Evolutionary conservation across 2,888 invertebrate genomes (phyloP).

Genomic region (Acanthosepion pharaonis): DNA sequence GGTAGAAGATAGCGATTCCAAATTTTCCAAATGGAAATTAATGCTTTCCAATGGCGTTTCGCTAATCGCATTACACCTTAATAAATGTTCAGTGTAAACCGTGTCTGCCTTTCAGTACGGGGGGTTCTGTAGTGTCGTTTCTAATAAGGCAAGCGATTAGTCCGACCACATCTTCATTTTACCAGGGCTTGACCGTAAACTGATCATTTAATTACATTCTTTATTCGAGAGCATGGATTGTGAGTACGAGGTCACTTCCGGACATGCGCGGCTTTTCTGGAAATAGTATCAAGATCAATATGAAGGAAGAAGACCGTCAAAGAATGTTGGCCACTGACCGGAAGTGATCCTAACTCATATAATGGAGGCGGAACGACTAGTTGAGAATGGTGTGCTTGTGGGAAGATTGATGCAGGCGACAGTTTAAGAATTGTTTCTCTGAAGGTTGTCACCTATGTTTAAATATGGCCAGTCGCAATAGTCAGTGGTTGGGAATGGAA

Average conservation of each 20-base stretch:
- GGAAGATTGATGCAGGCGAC: too few relatives aligned
- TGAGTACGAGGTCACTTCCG: background rate
- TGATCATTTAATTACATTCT: background rate
- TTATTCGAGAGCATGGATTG: background rate
- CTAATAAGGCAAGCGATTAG: constrained; percentile 23
- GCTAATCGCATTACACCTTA: constrained; percentile 10
- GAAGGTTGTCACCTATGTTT: too few relatives aligned
- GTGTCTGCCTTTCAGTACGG: background rate
- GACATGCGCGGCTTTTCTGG: background rate
- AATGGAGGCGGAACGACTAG: background rate
- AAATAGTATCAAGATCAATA: background rate
- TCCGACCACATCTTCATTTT: background rate
- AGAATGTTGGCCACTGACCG: background rate
- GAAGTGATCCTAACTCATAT: background rate
- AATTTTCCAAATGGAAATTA: background rate
- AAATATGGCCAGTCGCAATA: too few relatives aligned
- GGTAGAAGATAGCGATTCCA: background rate
- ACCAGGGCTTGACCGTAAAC: background rate
- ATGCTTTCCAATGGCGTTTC: background rate
- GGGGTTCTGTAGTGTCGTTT: too few relatives aligned
- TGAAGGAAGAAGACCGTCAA: background rate
- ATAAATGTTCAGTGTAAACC: constrained; percentile 33
- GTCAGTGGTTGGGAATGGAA: too few relatives aligned
- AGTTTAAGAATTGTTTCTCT: too few relatives aligned
- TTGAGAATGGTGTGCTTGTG: too few relatives aligned